These are phyloP conservation scores for Orchesella flavescens DNA, from an alignment of 2,888 invertebrate species.

Conservation along the genomic window DNA sequence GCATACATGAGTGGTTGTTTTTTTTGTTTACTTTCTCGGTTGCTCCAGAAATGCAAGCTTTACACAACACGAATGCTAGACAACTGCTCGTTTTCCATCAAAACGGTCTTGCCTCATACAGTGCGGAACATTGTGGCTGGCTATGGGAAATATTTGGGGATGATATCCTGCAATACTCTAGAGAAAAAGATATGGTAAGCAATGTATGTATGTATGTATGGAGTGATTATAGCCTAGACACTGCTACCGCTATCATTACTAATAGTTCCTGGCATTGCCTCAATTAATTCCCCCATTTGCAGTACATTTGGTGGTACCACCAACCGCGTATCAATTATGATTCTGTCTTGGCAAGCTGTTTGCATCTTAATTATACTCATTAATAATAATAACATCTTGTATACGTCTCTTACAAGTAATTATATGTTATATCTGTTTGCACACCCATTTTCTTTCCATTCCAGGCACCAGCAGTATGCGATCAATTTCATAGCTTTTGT, in stretches of 20 bases:
- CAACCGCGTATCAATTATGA: conserved; percentile 52
- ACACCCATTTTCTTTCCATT: background rate
- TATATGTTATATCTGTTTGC: background rate
- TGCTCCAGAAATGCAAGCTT: conserved; percentile 42
- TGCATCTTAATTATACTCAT: conserved; percentile 57
- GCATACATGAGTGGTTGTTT: conserved; percentile 15
- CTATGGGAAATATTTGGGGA: conserved; percentile 61
- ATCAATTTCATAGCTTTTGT: conserved; percentile 80
- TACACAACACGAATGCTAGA: conserved; percentile 46
- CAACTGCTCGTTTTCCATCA: conserved; percentile 61
- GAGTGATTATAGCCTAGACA: background rate
- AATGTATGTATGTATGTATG: background rate
- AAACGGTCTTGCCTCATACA: conserved; percentile 55
- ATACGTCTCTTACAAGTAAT: background rate
- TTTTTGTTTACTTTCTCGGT: conserved; percentile 31
- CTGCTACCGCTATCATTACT: background rate
- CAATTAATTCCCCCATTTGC: conserved; percentile 51
- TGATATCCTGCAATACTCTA: conserved; percentile 41
- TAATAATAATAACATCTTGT: conserved; percentile 48
- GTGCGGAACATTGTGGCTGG: conserved; percentile 50
- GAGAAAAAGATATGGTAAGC: conserved; percentile 43
- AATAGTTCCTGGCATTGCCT: background rate
- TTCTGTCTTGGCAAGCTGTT: conserved; percentile 39
- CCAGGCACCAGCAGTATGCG: conserved; percentile 76
- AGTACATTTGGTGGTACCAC: conserved; percentile 46